phyloP scores from a whole-genome alignment of 2,797 vertebrate genomes.

The Acrossocheilus fasciatus region DNA sequence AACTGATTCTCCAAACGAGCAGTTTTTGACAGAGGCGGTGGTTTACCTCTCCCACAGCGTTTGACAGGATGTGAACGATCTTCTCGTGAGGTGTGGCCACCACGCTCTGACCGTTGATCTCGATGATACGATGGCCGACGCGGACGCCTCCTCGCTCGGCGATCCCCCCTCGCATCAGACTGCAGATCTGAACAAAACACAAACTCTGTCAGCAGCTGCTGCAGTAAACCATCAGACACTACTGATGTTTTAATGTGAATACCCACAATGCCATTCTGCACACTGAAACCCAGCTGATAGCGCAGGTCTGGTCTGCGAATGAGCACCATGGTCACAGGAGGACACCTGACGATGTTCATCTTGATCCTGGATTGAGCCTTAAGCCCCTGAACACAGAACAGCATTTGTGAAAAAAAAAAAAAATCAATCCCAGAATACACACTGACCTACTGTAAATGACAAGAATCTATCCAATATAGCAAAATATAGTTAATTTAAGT shows the following conservation, averaged over 20 bases:
- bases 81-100: constrained; percentile 97
- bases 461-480: neutral
- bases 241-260: neutral
- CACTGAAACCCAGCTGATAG: constrained; percentile 96
- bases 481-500: neutral
- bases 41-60: constrained; percentile 92
- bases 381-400: constrained; percentile 81
- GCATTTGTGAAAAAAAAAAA: neutral
- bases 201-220: neutral
- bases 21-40: too few relatives aligned
- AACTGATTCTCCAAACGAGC: neutral
- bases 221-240: neutral
- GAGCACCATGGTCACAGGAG: constrained; percentile 94
- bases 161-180: constrained; percentile 96
- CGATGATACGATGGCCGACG: constrained; percentile 96
- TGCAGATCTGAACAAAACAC: constrained; percentile 86
- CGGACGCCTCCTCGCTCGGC: constrained; percentile 94
- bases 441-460: neutral
- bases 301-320: constrained; percentile 94
- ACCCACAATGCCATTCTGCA: constrained; percentile 97
- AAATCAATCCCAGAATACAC: neutral
- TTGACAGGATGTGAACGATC: constrained; percentile 97
- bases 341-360: constrained; percentile 95
- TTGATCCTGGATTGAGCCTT: constrained; percentile 94
- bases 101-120: constrained; percentile 95